Evolutionary conservation across 1,140 invertebrate genomes (phyloP).

Genomic region (Solenopsis invicta): DNA sequence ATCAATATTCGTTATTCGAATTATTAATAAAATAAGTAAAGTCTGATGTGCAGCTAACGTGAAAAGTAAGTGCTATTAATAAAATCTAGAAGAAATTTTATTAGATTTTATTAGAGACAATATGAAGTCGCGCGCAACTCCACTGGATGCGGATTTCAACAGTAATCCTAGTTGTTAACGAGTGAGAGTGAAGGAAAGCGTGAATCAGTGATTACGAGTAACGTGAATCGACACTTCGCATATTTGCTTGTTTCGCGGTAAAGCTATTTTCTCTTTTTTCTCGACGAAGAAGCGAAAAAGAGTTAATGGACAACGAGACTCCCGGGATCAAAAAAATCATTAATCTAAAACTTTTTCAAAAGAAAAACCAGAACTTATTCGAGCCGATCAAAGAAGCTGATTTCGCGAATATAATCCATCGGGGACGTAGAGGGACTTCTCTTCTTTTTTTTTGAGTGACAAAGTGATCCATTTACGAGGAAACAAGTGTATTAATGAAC

Average conservation of each 20-base stretch:
- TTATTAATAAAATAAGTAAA: conserved; percentile 24
- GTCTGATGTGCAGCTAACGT: not conserved
- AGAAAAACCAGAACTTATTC: not conserved
- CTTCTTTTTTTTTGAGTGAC: not conserved
- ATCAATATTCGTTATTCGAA: not conserved
- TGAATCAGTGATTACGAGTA: not conserved
- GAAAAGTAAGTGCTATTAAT: not conserved
- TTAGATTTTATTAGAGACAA: not conserved
- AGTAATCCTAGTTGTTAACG: not conserved
- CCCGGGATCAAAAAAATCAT: conserved; percentile 2
- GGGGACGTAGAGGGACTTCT: not conserved
- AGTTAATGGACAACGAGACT: not conserved
- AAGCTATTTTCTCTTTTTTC: not conserved
- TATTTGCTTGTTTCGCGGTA: not conserved
- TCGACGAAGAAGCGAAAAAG: conserved; percentile 4
- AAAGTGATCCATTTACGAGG: not conserved
- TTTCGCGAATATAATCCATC: not conserved
- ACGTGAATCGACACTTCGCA: not conserved
- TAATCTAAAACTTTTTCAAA: not conserved
- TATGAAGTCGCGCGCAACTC: not conserved
- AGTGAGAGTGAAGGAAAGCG: not conserved
- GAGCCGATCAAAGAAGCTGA: not conserved
- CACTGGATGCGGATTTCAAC: not conserved
- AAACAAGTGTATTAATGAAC: conserved; percentile 27
- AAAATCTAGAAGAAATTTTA: conserved; percentile 7